A percentile compares a stretch with the other conserved stretches of the same genome.
Conservation (phyloP, 2,797 vertebrate species). For the Epinephelus coioides region DNA sequence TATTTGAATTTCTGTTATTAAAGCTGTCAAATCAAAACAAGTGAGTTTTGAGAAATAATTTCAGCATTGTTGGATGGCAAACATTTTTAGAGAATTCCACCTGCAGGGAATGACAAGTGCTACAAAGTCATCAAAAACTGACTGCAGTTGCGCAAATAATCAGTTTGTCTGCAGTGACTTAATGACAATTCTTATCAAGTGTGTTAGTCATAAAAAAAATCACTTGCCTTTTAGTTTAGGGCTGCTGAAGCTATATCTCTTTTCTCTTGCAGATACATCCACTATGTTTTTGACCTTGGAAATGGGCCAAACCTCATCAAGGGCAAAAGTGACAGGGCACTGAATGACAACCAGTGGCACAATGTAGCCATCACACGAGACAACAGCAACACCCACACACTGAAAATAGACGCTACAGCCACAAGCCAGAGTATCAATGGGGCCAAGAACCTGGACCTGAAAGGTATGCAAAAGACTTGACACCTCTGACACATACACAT, state of each 20-base stretch:
- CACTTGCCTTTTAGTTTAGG: background rate
- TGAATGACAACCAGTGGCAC: constrained; percentile 99
- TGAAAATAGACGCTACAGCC: constrained; percentile 94
- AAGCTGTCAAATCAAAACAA: background rate
- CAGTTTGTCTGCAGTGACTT: too few relatives aligned
- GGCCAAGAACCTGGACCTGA: constrained; percentile 96
- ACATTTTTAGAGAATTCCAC: background rate
- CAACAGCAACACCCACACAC: constrained; percentile 96
- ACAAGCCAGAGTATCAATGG: constrained; percentile 98
- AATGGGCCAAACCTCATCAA: constrained; percentile 98
- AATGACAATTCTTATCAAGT: background rate
- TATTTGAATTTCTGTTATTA: background rate
- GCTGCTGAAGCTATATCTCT: background rate
- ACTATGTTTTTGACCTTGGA: constrained; percentile 98
- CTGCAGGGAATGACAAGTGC: background rate
- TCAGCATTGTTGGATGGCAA: background rate
- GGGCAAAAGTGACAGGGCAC: constrained; percentile 94
- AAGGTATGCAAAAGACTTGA: constrained; percentile 44
- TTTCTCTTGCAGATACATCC: constrained; percentile 79
- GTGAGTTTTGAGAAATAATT: background rate
- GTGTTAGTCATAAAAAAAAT: background rate
- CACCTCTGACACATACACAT: background rate
- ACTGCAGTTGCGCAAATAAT: background rate
- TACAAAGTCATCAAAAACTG: background rate
- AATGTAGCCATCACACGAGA: constrained; percentile 97